Base-by-base conservation (phyloP, 2,888 invertebrate genomes). In the Tortrix viridana region DNA sequence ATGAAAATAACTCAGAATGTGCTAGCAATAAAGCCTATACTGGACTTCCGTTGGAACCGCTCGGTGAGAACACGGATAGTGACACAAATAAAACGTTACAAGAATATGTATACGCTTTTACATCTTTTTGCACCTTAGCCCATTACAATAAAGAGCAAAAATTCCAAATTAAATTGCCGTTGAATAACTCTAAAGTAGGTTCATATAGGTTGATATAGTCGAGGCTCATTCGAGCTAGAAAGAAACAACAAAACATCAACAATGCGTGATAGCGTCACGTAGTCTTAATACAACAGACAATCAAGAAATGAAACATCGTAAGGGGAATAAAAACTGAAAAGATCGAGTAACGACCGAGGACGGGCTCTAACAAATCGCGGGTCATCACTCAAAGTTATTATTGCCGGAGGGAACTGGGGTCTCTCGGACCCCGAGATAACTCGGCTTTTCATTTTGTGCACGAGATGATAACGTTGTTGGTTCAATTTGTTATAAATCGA, bases 301-400 rank as follows among this genome's bases (percentile, higher is more conserved):
- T 89, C 85, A 88, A 86, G 88, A 87, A 88, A 88, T 85, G 86
- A 89, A 89, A 88, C 89, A 89, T 88, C 88, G 86, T 86, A 88
- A 82, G 82, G 82, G 84, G 77, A 85, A 88, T 88, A 89, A 89
- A 89, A 89, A 90, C 87, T 88, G 84, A 86, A 89, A 89, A 86
- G 88, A 88, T 80, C 76, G 78, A 79, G 80, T 84, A 88, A 88
- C 85, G 88, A 87, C 83, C 77, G 72, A 76, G 78, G 81, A 79
- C 78, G 81, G 82, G 85, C 85, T 81, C 84, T 86, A 85, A 91
- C 89, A 90, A 91, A 91, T 89, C 85, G 90, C 74, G 79, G 87
- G 86, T 81, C 89, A 91, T 91, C 89, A 87, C 78, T 91, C 90
- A 89, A 82, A 82, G 84, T 82, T 87, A 88, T 84, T 75, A 88